Evolutionary conservation across 2,888 invertebrate species (phyloP), one percentile per base, ranked within the genome.

Genomic region (Epinotia bilunana): DNA sequence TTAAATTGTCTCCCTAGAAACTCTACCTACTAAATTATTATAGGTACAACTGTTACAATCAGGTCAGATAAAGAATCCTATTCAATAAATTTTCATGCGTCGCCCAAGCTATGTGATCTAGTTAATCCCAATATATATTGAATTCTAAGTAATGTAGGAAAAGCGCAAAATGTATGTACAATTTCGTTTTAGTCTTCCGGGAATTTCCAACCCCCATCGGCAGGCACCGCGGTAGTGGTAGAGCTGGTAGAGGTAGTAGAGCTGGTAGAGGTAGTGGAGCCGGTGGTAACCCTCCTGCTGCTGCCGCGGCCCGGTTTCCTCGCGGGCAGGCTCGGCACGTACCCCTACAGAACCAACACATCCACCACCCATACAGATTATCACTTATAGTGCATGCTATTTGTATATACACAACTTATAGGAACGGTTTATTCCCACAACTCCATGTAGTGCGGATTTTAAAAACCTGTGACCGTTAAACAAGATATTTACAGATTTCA

Each of bases 181-280:
- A 55, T 60, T 67, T 33, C 55, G 69, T 63, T n/a, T 87, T 87
- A 90, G 83, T 88, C 83, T 84, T 87, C 80, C 49, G 89, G 89
- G 79, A 89, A 88, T 73, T 84, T 83, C 77, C 88, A 83, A 74
- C 80, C 78, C 77, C 80, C 83, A 61, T 80, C 77, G 16, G 33
- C 43, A 71, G 76, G 60, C 49, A 77, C 71, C 69, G 81, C 68
- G 20, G 83, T 79, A 73, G 80, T 77, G 73, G 80, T 74, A 57
- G 84, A 78, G 68, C 80, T 77, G 16, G 79, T 74, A 11, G 61
- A 9, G n/a, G 83, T 79, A 73, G 80, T 77, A 72, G 80, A 75
- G 53, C 83, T 79, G 72, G 80, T 73, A 53, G 53, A 53, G 18
- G 83, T 79, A 72, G 80, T 77, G 73, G 80, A 75, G 55, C 83